Conservation (phyloP, 2,113 vertebrate species). For the Pogona vitticeps region DNA sequence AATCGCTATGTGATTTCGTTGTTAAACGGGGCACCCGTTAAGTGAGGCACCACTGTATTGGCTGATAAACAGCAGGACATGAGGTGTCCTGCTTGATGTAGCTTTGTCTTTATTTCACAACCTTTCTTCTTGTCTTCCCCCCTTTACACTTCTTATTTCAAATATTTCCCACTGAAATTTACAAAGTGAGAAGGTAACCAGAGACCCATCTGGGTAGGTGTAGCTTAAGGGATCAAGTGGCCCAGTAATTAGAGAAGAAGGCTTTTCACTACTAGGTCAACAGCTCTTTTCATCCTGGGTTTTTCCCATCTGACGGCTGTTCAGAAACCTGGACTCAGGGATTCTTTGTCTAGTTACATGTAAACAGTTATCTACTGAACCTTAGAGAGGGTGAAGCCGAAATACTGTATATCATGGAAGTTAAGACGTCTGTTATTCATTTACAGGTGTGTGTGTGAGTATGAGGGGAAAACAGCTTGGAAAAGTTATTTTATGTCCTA, state of each 20-base stretch:
- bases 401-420: background rate
- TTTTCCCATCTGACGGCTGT: background rate
- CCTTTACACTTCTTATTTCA: background rate
- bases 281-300: conserved; percentile 26
- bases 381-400: background rate
- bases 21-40: too few relatives aligned
- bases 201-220: background rate
- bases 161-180: background rate
- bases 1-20: too few relatives aligned
- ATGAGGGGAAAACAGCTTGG: background rate
- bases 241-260: background rate
- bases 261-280: background rate
- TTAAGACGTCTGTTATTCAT: accelerated
- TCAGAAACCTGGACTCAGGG: conserved; percentile 21
- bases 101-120: background rate
- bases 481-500: too few relatives aligned
- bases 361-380: conserved; percentile 12
- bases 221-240: background rate
- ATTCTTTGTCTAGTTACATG: conserved; percentile 14
- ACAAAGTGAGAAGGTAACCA: background rate
- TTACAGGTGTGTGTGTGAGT: background rate
- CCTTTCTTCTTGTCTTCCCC: background rate
- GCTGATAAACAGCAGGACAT: background rate
- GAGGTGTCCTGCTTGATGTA: conserved; percentile 1
- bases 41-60: too few relatives aligned